These are phyloP conservation scores for Centropus unirufus DNA, from an alignment of 2,113 vertebrate species.

Conservation along the genomic window DNA sequence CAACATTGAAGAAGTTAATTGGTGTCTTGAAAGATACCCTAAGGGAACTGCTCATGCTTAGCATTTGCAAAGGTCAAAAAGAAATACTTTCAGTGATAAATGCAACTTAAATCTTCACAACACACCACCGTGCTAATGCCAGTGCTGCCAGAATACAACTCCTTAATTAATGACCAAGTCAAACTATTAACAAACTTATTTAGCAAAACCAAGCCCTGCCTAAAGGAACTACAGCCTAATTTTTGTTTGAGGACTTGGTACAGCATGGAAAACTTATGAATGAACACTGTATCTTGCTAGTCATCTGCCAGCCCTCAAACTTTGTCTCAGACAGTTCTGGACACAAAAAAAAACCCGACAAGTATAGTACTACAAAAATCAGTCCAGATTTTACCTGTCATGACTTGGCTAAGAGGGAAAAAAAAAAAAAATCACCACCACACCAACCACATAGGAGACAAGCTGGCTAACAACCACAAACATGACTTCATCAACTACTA, in stretches of 20 bases:
- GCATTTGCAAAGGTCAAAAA: constrained; percentile 10
- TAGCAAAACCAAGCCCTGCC: neutral
- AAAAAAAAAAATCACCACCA: neutral
- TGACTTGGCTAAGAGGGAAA: constrained; percentile 47
- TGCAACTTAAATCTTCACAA: neutral
- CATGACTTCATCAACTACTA: constrained; percentile 30
- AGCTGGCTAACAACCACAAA: constrained; percentile 42
- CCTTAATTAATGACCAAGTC: neutral
- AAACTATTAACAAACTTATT: neutral
- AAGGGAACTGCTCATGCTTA: neutral
- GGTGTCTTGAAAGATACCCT: neutral
- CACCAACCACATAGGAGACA: constrained; percentile 22
- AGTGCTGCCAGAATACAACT: neutral
- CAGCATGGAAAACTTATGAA: neutral
- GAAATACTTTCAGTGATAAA: neutral
- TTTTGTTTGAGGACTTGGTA: neutral
- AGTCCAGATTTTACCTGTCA: constrained; percentile 63
- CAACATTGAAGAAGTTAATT: neutral
- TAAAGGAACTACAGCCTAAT: neutral
- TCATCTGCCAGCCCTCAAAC: neutral
- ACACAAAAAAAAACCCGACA: constrained; percentile 34
- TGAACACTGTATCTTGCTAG: neutral
- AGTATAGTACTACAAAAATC: constrained; percentile 43
- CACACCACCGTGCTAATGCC: neutral
- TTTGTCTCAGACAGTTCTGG: constrained; percentile 4